Conservation (phyloP, 2,113 vertebrate species). For the Clupea harengus region DNA sequence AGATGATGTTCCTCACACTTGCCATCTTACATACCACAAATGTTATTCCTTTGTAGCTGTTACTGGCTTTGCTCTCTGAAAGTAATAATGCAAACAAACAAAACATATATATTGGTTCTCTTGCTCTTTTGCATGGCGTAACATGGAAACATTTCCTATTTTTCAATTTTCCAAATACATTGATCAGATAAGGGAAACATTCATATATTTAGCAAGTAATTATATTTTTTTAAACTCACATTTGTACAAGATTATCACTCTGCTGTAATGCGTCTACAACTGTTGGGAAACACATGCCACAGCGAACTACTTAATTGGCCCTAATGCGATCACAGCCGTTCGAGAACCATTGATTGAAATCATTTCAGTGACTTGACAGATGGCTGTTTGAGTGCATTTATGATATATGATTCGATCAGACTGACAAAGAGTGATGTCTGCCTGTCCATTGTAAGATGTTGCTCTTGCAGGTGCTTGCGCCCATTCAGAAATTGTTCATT, state of each 20-base stretch:
- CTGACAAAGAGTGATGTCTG: conserved; percentile 1
- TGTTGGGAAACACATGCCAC: not conserved
- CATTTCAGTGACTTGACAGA: conserved; percentile 7
- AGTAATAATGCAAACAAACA: not conserved
- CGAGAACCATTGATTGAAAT: conserved; percentile 7
- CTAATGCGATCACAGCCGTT: conserved; percentile 7
- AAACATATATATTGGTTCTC: not conserved
- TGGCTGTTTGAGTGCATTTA: conserved; percentile 16
- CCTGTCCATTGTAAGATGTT: not conserved
- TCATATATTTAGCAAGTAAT: not conserved
- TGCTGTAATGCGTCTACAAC: not conserved
- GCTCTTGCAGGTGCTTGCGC: not conserved
- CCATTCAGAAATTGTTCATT: not conserved
- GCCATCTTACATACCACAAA: not conserved
- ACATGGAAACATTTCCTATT: not conserved
- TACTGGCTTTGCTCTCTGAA: not conserved
- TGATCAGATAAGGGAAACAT: not conserved
- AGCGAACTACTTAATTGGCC: conserved; percentile 1
- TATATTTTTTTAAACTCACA: not conserved
- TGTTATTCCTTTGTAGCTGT: not conserved
- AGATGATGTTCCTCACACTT: not conserved
- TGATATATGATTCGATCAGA: conserved; percentile 5
- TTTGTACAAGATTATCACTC: not conserved
- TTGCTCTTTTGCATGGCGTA: too few relatives aligned
- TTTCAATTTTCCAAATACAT: not conserved